phyloP scores from a whole-genome alignment of 2,113 vertebrate genomes.

The Rana temporaria region DNA sequence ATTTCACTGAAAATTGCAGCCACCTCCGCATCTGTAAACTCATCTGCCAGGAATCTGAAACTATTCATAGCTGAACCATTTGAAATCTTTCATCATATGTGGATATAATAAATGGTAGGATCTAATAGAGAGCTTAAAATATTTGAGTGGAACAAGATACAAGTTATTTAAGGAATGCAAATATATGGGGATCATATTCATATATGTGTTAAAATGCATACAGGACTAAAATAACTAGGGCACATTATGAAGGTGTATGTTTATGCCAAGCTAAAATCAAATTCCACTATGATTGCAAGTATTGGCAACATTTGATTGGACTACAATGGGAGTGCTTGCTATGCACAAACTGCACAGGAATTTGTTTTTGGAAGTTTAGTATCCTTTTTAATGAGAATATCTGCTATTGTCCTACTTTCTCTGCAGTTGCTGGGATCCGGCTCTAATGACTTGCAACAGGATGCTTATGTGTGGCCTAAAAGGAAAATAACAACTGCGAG shows the following conservation, averaged over 20 bases:
- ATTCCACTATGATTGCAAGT: neutral
- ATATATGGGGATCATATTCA: constrained; percentile 2
- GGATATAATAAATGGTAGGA: constrained; percentile 14
- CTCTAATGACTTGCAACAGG: too few relatives aligned
- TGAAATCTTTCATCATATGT: constrained; percentile 18
- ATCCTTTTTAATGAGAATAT: too few relatives aligned
- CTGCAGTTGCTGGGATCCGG: too few relatives aligned
- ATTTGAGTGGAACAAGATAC: constrained; percentile 22
- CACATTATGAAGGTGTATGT: neutral
- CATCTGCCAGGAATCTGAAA: neutral
- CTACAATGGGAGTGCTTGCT: too few relatives aligned
- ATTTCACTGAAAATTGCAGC: neutral
- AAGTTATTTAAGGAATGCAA: neutral
- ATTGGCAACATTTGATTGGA: neutral
- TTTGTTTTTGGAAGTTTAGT: too few relatives aligned
- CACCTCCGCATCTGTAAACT: neutral
- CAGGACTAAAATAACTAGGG: neutral
- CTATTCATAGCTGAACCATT: constrained; percentile 21
- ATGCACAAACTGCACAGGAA: too few relatives aligned
- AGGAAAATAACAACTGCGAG: too few relatives aligned
- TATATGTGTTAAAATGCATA: neutral
- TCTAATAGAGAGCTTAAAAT: neutral
- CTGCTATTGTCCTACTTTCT: too few relatives aligned
- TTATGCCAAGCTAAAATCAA: neutral
- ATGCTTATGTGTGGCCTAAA: too few relatives aligned